Evolutionary conservation across 2,888 invertebrate genomes (phyloP).

Genomic region (Chloroclysta siterata): DNA sequence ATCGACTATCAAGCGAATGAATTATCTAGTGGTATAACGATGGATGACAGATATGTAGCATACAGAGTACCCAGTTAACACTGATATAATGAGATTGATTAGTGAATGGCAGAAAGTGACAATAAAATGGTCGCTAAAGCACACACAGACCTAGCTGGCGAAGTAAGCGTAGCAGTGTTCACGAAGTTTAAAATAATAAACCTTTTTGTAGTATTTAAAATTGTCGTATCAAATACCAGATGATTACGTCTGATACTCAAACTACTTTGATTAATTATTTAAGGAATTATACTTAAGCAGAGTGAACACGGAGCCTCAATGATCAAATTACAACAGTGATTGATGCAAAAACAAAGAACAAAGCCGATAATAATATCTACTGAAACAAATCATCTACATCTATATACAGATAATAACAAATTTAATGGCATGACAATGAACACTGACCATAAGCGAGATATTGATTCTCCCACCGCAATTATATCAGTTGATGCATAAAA

Average conservation of each 20-base stretch:
- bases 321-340: conserved; percentile 4
- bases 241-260: no score
- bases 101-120: conserved; percentile 15
- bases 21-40: not conserved
- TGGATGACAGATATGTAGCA: not conserved
- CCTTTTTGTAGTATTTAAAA: no score
- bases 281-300: no score
- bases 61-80: not conserved
- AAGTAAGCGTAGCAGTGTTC: conserved; percentile 7
- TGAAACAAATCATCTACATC: conserved; percentile 3
- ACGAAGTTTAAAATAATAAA: not conserved
- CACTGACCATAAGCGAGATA: not conserved
- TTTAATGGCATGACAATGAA: not conserved
- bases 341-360: not conserved
- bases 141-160: conserved; percentile 1
- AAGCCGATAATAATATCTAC: not conserved
- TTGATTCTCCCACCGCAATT: not conserved
- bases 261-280: no score
- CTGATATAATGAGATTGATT: conserved; percentile 7
- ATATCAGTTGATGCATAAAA: not conserved
- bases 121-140: conserved; percentile 21
- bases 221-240: no score
- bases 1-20: not conserved
- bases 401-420: not conserved
- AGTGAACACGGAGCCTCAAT: conserved; percentile 6